Conservation (phyloP, 1,140 invertebrate genomes). For the Watersipora subatra region DNA sequence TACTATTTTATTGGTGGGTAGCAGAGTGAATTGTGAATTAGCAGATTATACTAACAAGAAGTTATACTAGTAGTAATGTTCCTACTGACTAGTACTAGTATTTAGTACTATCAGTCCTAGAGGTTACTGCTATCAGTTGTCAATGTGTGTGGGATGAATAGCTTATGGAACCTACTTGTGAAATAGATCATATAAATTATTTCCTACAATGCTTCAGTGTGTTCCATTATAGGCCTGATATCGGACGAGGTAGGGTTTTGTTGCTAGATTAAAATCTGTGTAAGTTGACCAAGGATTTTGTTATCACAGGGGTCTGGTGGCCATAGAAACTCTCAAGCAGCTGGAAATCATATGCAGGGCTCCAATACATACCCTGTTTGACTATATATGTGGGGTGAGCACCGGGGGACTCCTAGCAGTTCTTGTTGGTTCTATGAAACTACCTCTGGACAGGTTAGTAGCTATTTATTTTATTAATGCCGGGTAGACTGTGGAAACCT, state of each 20-base stretch:
- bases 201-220: not conserved
- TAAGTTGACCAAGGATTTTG: constrained; percentile 7
- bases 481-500: not conserved
- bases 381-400: constrained; percentile 80
- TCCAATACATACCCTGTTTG: constrained; percentile 53
- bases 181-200: not conserved
- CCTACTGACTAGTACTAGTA: no score
- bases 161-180: not conserved
- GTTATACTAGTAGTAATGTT: no score
- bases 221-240: not conserved
- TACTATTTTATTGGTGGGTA: no score
- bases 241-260: not conserved
- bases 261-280: not conserved
- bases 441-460: not conserved
- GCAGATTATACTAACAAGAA: no score
- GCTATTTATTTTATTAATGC: not conserved
- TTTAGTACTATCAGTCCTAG: no score
- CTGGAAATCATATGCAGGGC: constrained; percentile 51
- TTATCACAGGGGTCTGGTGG: constrained; percentile 55
- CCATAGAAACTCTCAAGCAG: constrained; percentile 62
- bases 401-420: constrained; percentile 51
- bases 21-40: no score
- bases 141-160: not conserved
- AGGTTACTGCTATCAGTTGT: not conserved
- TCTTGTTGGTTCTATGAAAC: constrained; percentile 28